Conservation (phyloP, 2,797 vertebrate species). For the Eidolon dupreanum region DNA sequence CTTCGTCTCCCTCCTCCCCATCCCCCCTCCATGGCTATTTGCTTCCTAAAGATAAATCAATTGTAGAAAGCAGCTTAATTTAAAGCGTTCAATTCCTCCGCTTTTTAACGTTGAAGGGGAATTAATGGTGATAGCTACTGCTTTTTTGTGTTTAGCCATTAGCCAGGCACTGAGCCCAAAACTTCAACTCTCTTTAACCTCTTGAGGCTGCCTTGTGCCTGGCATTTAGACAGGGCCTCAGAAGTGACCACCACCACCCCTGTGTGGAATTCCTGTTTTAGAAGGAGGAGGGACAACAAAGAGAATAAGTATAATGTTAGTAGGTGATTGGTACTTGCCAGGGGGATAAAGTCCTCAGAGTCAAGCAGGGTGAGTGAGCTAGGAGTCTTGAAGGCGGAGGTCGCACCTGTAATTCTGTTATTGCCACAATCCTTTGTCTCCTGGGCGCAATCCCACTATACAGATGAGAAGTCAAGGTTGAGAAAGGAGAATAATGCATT, state of each 20-base stretch:
- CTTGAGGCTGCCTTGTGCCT: background rate
- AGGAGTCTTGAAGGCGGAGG: too few species aligned
- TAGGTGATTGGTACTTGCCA: background rate
- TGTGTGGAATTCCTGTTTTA: background rate
- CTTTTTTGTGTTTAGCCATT: background rate
- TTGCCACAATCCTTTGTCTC: background rate
- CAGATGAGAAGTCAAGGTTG: background rate
- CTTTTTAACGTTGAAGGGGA: background rate
- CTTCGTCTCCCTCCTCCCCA: background rate
- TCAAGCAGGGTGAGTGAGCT: accelerated
- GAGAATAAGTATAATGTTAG: background rate
- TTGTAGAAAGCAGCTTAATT: background rate
- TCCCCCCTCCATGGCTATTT: background rate
- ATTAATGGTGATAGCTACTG: background rate
- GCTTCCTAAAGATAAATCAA: background rate
- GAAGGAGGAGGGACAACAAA: background rate
- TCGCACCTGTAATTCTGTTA: background rate
- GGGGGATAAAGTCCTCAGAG: background rate
- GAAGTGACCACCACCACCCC: too few species aligned
- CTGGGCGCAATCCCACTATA: background rate
- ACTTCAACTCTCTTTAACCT: background rate
- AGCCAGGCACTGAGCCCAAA: background rate
- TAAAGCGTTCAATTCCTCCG: background rate
- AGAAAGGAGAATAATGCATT: background rate
- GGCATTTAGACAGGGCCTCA: too few species aligned